phyloP scores from a whole-genome alignment of 2,113 vertebrate species.

The Myotis yumanensis region DNA sequence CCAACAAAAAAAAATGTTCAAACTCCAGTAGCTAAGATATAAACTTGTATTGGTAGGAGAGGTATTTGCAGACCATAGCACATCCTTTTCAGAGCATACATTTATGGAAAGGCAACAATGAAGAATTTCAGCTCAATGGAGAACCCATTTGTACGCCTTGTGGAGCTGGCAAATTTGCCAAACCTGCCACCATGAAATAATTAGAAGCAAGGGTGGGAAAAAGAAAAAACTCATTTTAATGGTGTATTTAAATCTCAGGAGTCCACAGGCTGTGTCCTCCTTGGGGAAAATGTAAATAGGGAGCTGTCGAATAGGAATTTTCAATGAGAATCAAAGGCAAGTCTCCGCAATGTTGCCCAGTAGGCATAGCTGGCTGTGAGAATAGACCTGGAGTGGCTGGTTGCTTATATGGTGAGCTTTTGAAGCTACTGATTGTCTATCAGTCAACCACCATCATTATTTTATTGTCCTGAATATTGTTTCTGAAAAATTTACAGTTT shows the following conservation, averaged over 20 bases:
- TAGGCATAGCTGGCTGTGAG: neutral
- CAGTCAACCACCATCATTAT: neutral
- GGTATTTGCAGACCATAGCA: constrained; percentile 40
- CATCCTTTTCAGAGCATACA: constrained; percentile 59
- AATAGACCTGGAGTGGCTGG: neutral
- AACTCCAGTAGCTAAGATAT: constrained; percentile 59
- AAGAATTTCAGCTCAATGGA: constrained; percentile 71
- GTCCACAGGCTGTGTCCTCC: constrained; percentile 27
- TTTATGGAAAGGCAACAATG: constrained; percentile 66
- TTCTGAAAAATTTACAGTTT: neutral
- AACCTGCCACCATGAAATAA: constrained; percentile 53
- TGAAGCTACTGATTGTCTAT: neutral
- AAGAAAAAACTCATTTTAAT: constrained; percentile 54
- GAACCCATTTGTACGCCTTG: constrained; percentile 49
- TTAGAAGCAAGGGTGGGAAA: constrained; percentile 63
- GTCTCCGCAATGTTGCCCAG: neutral
- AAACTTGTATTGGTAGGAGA: constrained; percentile 36
- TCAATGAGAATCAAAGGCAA: neutral
- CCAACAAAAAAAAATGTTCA: neutral
- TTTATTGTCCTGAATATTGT: neutral
- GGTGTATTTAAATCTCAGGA: constrained; percentile 61
- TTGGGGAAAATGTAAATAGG: neutral
- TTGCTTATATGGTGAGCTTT: neutral
- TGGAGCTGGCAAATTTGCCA: constrained; percentile 51
- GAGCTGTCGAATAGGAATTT: constrained; percentile 26